These are phyloP conservation scores for Nomada fabriciana DNA, from an alignment of 2,888 invertebrate genomes.

Conservation along the genomic window DNA sequence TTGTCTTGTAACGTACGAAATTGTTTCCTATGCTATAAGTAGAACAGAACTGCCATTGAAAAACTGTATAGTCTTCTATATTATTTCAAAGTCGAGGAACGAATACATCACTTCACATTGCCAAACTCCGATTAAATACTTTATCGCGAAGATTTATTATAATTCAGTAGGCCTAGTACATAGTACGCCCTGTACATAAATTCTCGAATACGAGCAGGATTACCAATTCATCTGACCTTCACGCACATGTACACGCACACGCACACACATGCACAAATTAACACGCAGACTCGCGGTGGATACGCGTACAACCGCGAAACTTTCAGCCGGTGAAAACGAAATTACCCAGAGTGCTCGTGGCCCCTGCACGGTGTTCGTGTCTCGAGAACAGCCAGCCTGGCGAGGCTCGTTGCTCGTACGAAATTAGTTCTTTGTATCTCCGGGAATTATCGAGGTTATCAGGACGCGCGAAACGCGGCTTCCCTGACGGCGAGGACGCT, in stretches of 20 bases:
- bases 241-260: background rate
- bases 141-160: too few species aligned
- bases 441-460: slow-evolving; percentile 71
- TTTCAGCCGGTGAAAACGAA: slow-evolving; percentile 40
- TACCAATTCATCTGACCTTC: background rate
- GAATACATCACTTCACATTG: too few species aligned
- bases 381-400: slow-evolving; percentile 11
- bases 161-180: too few species aligned
- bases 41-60: background rate
- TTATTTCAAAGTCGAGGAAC: too few species aligned
- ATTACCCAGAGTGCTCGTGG: slow-evolving; percentile 24
- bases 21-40: background rate
- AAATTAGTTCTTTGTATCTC: slow-evolving; percentile 74
- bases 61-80: too few species aligned
- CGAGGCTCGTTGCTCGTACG: slow-evolving; percentile 54
- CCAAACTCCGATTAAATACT: too few species aligned
- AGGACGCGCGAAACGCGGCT: slow-evolving; percentile 24
- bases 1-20: background rate
- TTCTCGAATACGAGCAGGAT: too few species aligned
- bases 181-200: too few species aligned
- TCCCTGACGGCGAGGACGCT: background rate
- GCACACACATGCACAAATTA: too few species aligned
- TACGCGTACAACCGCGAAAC: slow-evolving; percentile 22
- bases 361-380: slow-evolving; percentile 8
- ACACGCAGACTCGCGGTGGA: background rate